A percentile compares a stretch with the other conserved stretches of the same genome.
phyloP scores from a whole-genome alignment of 30 jellyfish, hydroid and myxozoan species.

The Phacellophora camtschatica region DNA sequence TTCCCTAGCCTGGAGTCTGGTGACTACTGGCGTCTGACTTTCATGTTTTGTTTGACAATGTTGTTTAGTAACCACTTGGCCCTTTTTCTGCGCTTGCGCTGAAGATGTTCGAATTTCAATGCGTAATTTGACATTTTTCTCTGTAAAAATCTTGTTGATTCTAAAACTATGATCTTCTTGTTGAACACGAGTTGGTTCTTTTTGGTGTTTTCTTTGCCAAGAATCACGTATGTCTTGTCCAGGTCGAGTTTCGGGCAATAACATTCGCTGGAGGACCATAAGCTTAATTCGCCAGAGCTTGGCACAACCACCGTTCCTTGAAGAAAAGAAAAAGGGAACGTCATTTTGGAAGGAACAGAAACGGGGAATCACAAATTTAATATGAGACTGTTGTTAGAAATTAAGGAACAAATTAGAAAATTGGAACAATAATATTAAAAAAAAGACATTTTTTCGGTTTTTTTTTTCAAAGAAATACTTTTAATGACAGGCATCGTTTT shows the following conservation, averaged over 20 bases:
- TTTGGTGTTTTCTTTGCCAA: conserved; percentile 27
- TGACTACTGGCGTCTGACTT: too few relatives aligned
- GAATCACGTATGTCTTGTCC: conserved; percentile 17
- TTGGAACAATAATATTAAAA: too few relatives aligned
- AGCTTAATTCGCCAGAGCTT: background rate
- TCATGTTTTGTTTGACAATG: too few relatives aligned
- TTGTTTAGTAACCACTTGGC: background rate
- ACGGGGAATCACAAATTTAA: too few relatives aligned
- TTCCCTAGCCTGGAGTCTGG: too few relatives aligned
- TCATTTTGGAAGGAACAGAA: too few relatives aligned
- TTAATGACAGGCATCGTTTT: too few relatives aligned
- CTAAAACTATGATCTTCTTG: background rate
- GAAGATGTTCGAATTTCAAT: background rate
- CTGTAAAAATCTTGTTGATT: background rate
- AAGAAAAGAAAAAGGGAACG: background rate
- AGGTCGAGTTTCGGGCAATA: conserved; percentile 25
- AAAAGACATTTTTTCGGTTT: too few relatives aligned
- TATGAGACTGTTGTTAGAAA: too few relatives aligned
- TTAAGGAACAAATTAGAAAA: too few relatives aligned
- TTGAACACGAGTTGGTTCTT: background rate
- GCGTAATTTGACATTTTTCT: conserved; percentile 33
- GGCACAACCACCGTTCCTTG: conserved; percentile 9
- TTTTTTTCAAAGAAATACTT: too few relatives aligned
- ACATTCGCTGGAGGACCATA: conserved; percentile 23
- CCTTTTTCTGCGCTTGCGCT: conserved; percentile 18